These are phyloP conservation scores for Leucosticte australis DNA, from an alignment of 2,113 vertebrate species.

Conservation along the genomic window DNA sequence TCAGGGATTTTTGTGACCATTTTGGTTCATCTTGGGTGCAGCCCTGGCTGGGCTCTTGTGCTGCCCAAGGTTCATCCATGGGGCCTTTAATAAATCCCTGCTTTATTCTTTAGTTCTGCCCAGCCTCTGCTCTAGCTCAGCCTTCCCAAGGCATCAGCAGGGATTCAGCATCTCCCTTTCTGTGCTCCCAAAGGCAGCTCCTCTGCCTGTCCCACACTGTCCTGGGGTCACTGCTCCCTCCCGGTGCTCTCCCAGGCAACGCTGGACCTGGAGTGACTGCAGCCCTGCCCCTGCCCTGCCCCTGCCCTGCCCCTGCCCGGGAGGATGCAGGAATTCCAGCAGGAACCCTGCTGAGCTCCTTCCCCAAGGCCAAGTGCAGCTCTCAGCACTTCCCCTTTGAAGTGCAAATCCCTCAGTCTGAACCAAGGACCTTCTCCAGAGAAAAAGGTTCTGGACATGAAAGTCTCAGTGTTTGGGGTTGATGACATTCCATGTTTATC, in stretches of 20 bases:
- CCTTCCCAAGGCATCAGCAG: background rate
- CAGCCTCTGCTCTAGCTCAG: background rate
- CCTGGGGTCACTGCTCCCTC: background rate
- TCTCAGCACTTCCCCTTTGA: background rate
- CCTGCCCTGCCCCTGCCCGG: background rate
- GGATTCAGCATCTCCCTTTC: background rate
- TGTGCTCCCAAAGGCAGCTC: background rate
- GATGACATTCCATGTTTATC: background rate
- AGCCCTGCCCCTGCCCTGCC: background rate
- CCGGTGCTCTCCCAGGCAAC: rapidly evolving
- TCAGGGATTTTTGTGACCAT: background rate
- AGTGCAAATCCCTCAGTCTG: background rate
- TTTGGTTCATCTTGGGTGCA: background rate
- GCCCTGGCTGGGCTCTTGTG: background rate
- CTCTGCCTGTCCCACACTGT: background rate
- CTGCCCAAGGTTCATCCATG: background rate
- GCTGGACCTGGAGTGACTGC: background rate
- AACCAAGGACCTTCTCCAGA: background rate
- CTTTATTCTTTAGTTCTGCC: background rate
- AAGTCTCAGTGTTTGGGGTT: background rate
- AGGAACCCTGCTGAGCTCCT: background rate
- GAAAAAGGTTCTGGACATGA: background rate
- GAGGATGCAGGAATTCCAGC: background rate
- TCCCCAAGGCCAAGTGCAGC: background rate
- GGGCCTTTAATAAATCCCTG: background rate